Base-by-base conservation (phyloP, 2,113 vertebrate genomes). In the Percopsis transmontana region DNA sequence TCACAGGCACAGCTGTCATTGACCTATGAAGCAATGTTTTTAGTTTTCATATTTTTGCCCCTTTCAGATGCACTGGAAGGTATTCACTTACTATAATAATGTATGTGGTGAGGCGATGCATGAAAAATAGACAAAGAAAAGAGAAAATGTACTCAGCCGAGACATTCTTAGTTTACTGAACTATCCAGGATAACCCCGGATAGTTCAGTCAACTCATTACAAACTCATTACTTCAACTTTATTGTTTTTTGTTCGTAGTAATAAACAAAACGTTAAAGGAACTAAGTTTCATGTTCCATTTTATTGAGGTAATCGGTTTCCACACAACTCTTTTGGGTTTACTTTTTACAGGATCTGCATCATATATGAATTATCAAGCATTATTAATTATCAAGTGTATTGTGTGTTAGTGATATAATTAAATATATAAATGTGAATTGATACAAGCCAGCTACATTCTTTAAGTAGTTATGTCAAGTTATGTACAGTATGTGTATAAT, bases 31-130 rank as follows among this genome's bases (percentile, higher is more conserved):
- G 18, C 52, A 58, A 11, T 78, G 74, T 88, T 92, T 83, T 89
- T 79, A 81, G 82, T 89, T 90, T 86, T 63, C 85, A 82, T 79
- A 84, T 89, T 82, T 85, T 68, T 58, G 27, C 27, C 59, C 63
- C 77, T 91, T 74, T 85, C 47, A 69, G 72, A 62, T 8, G 39
- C 83, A 74, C 82, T 91, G 89, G 93, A 92, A 90, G 77, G 58
- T 68, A 70, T 75, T 56, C 82, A 68, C 74, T 85, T 74, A 54
- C 0, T 72, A 68, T 74, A 84, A 89, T 84, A 83, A 51, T 87
- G 81, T 56, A 57, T 72, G 33, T 59, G 80, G 89, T 90, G 80
- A 89, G 89, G 80, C 41, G n/a, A 0, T 51, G 74, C 64, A 52
- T 71, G 65, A 53, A 71, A 4, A 54, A 80, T 67, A 87, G 70